These are phyloP conservation scores for Chelmon rostratus DNA, from an alignment of 2,797 vertebrate species.

Conservation along the genomic window DNA sequence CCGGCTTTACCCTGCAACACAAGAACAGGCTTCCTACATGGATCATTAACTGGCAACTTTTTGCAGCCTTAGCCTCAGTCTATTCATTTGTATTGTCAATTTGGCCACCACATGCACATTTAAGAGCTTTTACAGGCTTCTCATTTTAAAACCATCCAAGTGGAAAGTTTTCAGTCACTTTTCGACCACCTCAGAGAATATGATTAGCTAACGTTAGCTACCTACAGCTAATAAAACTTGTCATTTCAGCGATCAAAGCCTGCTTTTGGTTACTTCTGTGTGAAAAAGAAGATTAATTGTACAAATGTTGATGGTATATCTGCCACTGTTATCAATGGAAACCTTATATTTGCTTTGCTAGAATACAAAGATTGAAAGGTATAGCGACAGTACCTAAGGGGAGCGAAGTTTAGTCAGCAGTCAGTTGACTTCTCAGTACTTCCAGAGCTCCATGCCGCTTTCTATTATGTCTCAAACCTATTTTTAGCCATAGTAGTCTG, in stretches of 20 bases:
- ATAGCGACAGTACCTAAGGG: neutral
- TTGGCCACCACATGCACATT: too few species aligned
- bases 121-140: too few species aligned
- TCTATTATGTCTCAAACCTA: constrained; percentile 22
- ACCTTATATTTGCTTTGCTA: neutral
- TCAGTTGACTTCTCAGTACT: neutral
- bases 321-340: neutral
- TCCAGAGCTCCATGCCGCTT: neutral
- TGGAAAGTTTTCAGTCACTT: too few species aligned
- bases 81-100: too few species aligned
- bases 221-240: neutral
- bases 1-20: too few species aligned
- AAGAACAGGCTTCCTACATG: too few species aligned
- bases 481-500: neutral
- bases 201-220: neutral
- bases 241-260: neutral
- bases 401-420: neutral
- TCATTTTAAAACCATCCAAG: too few species aligned
- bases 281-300: neutral
- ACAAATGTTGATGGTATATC: neutral
- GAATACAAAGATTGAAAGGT: neutral
- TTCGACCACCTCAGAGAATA: too few species aligned
- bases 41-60: too few species aligned
- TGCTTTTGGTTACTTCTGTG: neutral
- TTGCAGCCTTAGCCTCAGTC: too few species aligned